Percentiles rank a stretch among this genome's conserved stretches.
Conservation (phyloP, 1,140 invertebrate species). For the Dicyema japonicum region DNA sequence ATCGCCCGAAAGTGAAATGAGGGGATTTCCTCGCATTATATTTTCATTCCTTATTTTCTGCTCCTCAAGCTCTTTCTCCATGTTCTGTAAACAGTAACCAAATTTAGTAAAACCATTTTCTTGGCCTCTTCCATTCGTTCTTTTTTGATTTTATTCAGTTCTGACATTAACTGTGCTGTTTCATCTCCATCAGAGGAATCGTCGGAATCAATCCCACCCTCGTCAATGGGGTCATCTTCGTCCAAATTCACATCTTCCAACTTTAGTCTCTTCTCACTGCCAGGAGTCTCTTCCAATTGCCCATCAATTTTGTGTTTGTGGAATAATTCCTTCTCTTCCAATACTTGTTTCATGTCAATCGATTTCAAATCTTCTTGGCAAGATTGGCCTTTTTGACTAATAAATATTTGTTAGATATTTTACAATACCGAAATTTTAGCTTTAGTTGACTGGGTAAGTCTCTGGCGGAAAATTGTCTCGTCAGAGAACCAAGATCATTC, state of each 20-base stretch:
- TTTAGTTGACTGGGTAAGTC: constrained; percentile 83
- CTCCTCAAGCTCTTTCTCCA: constrained; percentile 58
- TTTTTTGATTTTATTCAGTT: constrained; percentile 73
- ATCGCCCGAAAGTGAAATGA: constrained; percentile 27
- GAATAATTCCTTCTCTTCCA: too few species aligned
- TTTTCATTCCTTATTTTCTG: constrained; percentile 87
- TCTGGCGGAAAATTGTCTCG: constrained; percentile 79
- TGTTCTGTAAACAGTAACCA: constrained; percentile 24
- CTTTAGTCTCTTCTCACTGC: too few species aligned
- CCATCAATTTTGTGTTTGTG: too few species aligned
- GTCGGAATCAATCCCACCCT: constrained; percentile 9
- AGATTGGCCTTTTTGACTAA: too few species aligned
- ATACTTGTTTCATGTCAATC: too few species aligned
- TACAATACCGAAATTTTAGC: constrained; percentile 73
- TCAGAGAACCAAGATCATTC: constrained; percentile 75
- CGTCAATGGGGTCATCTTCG: constrained; percentile 65
- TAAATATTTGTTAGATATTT: too few species aligned
- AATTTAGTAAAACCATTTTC: constrained; percentile 18
- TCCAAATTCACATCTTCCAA: constrained; percentile 57
- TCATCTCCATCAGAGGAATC: constrained; percentile 42
- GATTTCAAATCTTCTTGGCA: too few species aligned
- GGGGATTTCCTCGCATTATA: constrained; percentile 77
- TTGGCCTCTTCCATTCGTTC: constrained; percentile 58
- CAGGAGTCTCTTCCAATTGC: too few species aligned
- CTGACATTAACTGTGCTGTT: constrained; percentile 39